Conservation (phyloP, 2,113 vertebrate genomes). For the Pachycephala philippinensis region DNA sequence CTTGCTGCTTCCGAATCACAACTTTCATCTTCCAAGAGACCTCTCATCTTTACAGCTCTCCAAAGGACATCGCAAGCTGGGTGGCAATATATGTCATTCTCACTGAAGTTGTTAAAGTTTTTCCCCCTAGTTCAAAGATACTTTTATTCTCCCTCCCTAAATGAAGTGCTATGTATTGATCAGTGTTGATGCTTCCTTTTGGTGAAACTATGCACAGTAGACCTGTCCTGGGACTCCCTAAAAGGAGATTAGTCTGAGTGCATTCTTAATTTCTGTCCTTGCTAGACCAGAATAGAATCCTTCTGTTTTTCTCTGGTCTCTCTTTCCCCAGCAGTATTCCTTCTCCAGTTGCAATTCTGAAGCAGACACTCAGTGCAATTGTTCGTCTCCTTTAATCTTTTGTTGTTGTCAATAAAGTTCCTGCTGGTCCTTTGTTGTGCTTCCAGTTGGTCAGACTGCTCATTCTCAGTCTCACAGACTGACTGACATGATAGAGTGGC, state of each 20-base stretch:
- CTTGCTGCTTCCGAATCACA: not conserved
- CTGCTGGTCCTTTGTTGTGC: not conserved
- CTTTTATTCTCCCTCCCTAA: not conserved
- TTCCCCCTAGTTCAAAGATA: not conserved
- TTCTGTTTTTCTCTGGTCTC: not conserved
- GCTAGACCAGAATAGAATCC: not conserved
- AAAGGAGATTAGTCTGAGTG: not conserved
- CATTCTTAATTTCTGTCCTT: not conserved
- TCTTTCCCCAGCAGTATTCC: not conserved
- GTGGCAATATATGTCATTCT: not conserved
- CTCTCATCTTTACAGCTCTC: not conserved
- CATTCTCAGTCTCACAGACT: not conserved
- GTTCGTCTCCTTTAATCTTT: not conserved
- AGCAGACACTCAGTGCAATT: not conserved
- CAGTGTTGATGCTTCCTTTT: not conserved
- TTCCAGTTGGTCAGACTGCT: not conserved
- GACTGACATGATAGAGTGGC: not conserved
- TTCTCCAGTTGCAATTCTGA: not conserved
- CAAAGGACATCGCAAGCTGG: not conserved
- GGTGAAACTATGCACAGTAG: not conserved
- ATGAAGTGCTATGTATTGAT: not conserved
- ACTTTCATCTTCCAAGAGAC: not conserved
- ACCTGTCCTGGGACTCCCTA: not conserved
- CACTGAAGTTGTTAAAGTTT: not conserved
- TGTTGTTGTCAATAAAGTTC: not conserved